Evolutionary conservation across 2,797 vertebrate species (phyloP).

Genomic region (Sparus aurata): DNA sequence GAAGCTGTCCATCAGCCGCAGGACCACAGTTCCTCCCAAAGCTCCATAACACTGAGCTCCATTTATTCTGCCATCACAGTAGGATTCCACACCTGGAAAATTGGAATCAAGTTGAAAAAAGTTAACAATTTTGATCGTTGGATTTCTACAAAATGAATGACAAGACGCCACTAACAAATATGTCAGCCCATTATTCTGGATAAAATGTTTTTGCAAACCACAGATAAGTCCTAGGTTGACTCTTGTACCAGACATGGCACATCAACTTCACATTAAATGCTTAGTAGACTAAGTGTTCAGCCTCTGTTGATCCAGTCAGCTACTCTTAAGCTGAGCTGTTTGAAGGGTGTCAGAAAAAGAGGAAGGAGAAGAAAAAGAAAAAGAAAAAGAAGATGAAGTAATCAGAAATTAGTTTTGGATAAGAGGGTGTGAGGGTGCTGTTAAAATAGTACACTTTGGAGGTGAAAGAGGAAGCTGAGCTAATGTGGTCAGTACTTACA

Average conservation of each 20-base stretch:
- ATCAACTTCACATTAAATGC: no score
- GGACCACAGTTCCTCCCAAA: slow-evolving; percentile 15
- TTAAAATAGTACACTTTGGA: neutral
- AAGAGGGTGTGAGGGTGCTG: neutral
- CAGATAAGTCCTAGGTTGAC: no score
- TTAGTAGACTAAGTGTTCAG: neutral
- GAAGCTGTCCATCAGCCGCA: neutral
- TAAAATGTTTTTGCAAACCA: no score
- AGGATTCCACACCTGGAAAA: neutral
- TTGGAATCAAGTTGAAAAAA: neutral
- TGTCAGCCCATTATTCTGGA: no score
- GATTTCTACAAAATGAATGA: no score
- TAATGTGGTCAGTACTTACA: neutral
- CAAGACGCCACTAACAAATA: no score
- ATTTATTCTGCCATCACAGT: slow-evolving; percentile 14
- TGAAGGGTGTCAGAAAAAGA: no score
- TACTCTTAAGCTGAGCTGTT: neutral
- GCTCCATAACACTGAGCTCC: slow-evolving; percentile 14
- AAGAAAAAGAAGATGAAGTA: no score
- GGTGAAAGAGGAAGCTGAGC: neutral
- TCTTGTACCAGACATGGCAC: no score
- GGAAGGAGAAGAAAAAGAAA: no score
- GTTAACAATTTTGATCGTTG: neutral
- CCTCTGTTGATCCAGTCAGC: neutral
- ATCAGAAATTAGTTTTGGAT: neutral